phyloP scores from a whole-genome alignment of 2,113 vertebrate genomes.

The Gorsachius goisagi region DNA sequence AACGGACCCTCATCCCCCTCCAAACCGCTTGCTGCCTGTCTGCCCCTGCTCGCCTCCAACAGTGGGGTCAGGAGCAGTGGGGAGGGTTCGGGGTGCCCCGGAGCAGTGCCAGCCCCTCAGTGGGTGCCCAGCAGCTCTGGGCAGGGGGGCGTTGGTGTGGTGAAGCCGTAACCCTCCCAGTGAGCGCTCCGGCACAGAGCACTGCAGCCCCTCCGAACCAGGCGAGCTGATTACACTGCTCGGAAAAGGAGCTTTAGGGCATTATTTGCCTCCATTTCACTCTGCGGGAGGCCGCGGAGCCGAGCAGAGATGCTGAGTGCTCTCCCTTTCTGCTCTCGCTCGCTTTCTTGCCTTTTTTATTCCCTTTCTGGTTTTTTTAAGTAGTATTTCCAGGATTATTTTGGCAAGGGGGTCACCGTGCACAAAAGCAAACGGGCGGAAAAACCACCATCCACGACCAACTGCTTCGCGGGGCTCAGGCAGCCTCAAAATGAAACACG shows the following conservation, averaged over 20 bases:
- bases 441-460: background rate
- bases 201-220: background rate
- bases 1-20: accelerated
- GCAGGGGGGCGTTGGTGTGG: background rate
- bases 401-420: background rate
- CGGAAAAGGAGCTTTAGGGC: background rate
- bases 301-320: background rate
- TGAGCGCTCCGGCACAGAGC: accelerated
- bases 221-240: background rate
- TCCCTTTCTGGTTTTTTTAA: background rate
- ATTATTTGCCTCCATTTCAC: slow-evolving; percentile 33
- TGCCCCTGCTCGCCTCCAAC: background rate
- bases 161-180: background rate
- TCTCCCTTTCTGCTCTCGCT: background rate
- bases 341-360: background rate
- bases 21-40: accelerated
- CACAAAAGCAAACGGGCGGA: background rate
- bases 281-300: background rate
- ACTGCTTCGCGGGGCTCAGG: accelerated
- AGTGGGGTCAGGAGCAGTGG: accelerated
- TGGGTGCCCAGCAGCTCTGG: background rate
- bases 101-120: background rate
- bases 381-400: background rate
- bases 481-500: accelerated
- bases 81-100: background rate